These are phyloP conservation scores for Patella ulyssiponensis DNA, from an alignment of 2,888 invertebrate species.

Conservation along the genomic window DNA sequence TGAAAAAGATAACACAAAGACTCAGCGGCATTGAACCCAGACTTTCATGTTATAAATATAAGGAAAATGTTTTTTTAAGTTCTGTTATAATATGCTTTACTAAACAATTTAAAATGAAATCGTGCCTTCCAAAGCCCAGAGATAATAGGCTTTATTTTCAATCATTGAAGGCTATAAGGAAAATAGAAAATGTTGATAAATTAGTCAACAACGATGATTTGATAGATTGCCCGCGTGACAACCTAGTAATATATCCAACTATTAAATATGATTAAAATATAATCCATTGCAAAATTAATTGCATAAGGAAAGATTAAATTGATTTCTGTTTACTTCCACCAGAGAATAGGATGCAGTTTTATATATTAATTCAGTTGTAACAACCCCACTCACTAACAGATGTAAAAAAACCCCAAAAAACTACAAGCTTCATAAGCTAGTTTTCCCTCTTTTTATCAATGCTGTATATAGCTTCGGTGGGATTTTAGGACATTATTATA, in stretches of 20 bases:
- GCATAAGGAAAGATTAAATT: too few relatives aligned
- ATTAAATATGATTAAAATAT: too few relatives aligned
- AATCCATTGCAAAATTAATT: too few relatives aligned
- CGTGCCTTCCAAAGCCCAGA: background rate
- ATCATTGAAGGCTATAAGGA: background rate
- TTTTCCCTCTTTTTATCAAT: too few relatives aligned
- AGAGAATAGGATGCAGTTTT: too few relatives aligned
- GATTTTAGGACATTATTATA: too few relatives aligned
- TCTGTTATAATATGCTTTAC: background rate
- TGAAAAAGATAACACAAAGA: background rate
- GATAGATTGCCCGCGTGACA: background rate
- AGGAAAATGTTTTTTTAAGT: background rate
- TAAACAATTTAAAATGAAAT: background rate
- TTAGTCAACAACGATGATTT: background rate
- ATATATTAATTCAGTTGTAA: too few relatives aligned
- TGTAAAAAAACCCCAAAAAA: too few relatives aligned
- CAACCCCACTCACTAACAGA: too few relatives aligned
- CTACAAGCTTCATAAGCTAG: too few relatives aligned
- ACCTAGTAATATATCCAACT: background rate
- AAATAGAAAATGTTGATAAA: constrained; percentile 3
- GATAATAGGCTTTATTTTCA: background rate
- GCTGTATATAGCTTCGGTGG: too few relatives aligned
- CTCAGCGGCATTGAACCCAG: background rate
- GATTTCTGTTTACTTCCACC: too few relatives aligned
- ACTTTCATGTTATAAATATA: background rate